Conservation (phyloP, 2,797 vertebrate species). For the Sebastiscus tertius region DNA sequence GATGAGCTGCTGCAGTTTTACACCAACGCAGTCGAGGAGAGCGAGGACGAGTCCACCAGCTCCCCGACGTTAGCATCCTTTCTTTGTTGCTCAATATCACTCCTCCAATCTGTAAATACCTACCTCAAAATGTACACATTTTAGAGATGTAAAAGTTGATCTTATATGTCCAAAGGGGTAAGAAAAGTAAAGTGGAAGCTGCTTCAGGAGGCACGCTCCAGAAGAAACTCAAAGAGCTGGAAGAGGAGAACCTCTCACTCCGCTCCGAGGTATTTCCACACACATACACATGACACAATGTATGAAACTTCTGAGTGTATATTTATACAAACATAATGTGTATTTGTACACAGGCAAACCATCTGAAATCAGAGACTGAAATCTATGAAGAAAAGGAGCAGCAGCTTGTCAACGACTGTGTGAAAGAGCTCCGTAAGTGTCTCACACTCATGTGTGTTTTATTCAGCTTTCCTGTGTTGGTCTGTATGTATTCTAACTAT, state of each 20-base stretch:
- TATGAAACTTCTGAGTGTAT: not conserved
- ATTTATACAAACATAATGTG: not conserved
- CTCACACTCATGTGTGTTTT: not conserved
- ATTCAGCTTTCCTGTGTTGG: not conserved
- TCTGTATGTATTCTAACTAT: not conserved
- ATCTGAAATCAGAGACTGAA: slow-evolving; percentile 96
- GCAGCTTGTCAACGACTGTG: slow-evolving; percentile 96
- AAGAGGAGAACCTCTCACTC: slow-evolving; percentile 95
- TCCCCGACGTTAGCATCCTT: slow-evolving; percentile 88
- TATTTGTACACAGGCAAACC: slow-evolving; percentile 84
- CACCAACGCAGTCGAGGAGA: slow-evolving; percentile 91
- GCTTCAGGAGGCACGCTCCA: slow-evolving; percentile 90
- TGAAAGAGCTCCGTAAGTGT: slow-evolving; percentile 94
- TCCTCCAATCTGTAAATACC: not conserved
- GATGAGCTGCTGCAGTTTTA: slow-evolving; percentile 98
- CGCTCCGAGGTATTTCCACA: slow-evolving; percentile 89
- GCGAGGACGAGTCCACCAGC: slow-evolving; percentile 87
- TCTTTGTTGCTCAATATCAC: not conserved
- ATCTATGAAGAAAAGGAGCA: slow-evolving; percentile 97
- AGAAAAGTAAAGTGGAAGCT: slow-evolving; percentile 81
- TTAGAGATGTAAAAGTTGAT: not conserved
- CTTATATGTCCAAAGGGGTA: slow-evolving; percentile 47
- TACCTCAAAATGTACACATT: not conserved
- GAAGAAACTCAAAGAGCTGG: slow-evolving; percentile 94
- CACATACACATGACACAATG: not conserved